Percentiles rank a stretch among this genome's conserved stretches.
These are phyloP conservation scores for Lipotes vexillifer DNA, from an alignment of 2,113 vertebrate species.

Conservation along the genomic window DNA sequence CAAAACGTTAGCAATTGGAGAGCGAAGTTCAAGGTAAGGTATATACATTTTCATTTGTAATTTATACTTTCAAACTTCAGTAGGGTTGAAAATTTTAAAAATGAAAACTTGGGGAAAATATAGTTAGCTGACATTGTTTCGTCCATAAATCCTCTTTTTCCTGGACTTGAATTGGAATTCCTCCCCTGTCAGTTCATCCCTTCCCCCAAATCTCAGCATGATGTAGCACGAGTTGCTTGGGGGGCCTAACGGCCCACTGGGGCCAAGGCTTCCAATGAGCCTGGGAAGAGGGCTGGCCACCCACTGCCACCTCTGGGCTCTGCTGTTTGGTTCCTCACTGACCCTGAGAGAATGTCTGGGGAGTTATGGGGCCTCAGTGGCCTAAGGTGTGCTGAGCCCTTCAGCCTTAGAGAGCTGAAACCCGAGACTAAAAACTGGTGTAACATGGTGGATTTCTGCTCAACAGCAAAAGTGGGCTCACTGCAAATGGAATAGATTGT, in stretches of 20 bases:
- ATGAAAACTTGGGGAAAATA: neutral
- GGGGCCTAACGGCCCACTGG: neutral
- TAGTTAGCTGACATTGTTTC: neutral
- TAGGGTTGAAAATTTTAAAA: neutral
- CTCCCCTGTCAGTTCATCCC: neutral
- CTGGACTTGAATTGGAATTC: neutral
- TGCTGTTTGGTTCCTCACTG: neutral
- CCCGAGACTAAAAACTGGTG: neutral
- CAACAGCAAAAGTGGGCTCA: neutral
- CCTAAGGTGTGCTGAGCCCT: neutral
- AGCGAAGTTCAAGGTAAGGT: neutral
- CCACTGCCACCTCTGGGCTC: neutral
- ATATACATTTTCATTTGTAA: neutral
- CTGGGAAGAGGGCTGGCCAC: neutral
- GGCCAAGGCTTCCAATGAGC: neutral
- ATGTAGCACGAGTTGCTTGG: neutral
- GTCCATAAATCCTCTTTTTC: neutral
- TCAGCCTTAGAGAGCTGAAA: neutral
- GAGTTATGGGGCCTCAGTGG: accelerated
- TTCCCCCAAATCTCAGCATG: neutral
- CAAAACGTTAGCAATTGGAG: neutral
- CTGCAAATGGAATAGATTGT: neutral
- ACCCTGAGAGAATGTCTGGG: neutral
- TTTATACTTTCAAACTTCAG: neutral
- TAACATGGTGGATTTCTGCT: neutral